phyloP scores from a whole-genome alignment of 2,797 vertebrate species.

The Sebastes steindachneri region DNA sequence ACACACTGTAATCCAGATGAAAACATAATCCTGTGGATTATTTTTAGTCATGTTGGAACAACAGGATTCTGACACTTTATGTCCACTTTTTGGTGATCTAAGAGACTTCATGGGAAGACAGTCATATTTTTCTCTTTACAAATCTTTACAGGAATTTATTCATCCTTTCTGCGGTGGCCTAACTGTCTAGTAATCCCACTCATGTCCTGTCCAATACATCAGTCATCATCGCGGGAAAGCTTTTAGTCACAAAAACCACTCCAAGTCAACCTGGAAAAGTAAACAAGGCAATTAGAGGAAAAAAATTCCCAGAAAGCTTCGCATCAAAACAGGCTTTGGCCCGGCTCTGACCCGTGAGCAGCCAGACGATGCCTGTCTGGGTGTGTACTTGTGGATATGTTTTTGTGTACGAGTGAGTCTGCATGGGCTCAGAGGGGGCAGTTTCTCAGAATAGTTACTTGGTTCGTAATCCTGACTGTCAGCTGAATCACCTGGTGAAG shows the following conservation, averaged over 20 bases:
- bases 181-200: slow-evolving; percentile 24
- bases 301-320: slow-evolving; percentile 63
- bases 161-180: not conserved
- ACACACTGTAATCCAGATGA: slow-evolving; percentile 5
- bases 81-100: not conserved
- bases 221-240: slow-evolving; percentile 36
- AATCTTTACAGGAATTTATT: slow-evolving; percentile 22
- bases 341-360: slow-evolving; percentile 41
- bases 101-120: not conserved
- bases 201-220: slow-evolving; percentile 35
- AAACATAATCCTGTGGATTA: not conserved
- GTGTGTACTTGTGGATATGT: slow-evolving; percentile 24
- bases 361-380: slow-evolving; percentile 19
- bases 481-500: slow-evolving; percentile 4
- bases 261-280: slow-evolving; percentile 57
- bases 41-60: not conserved
- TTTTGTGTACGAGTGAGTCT: slow-evolving; percentile 17
- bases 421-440: not conserved
- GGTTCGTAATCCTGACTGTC: not conserved
- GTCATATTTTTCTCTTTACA: not conserved
- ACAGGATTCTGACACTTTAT: not conserved
- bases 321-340: slow-evolving; percentile 53
- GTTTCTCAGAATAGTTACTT: not conserved
- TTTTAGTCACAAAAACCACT: slow-evolving; percentile 50
- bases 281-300: slow-evolving; percentile 56